Evolutionary conservation across 1,140 invertebrate species (phyloP), one percentile per base, ranked within the genome.

Genomic region (Aphelinus atriplicis): DNA sequence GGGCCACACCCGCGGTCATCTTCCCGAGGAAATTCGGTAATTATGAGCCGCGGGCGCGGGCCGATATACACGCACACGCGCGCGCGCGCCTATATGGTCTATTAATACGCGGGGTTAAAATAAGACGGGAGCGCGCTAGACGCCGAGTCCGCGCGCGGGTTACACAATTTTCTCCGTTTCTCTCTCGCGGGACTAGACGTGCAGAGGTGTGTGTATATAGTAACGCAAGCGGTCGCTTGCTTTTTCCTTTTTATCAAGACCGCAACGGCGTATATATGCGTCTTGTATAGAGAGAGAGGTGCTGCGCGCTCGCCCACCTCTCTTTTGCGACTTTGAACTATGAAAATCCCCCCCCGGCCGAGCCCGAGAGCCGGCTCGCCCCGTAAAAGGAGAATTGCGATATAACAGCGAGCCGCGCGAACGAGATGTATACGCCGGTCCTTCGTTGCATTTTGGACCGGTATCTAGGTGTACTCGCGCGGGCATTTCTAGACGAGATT

Each of bases 61-160:
- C 67, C 69, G 73, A 64, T 63, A 66, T 51, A 42, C n/a, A 26
- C 46, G 55, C 10, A 7, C 7, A 60, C 3, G 61, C 46, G 43
- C 57, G 67, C 62, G 58, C 62, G 53, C 10, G 62, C 10, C 47
- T 3, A 62, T 57, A 47, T 26, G 26, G 26, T 80, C 81, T 83
- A 82, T 80, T 81, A 82, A 83, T 83, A 83, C 56, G 58, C 76
- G 42, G 57, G 75, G 79, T 81, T 80, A 82, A 82, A 83, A 81
- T 83, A 83, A 82, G 80, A 79, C 70, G 51, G 26, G 26, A 26
- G 26, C 26, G 26, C n/a, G 77, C 79, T 80, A 77, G 80, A 75
- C 77, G 73, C 77, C 75, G 73, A 78, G 65, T 70, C 26, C 26
- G 26, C 26, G 26, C 26, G 26, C 26, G 26, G 26, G 26, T 26